A percentile compares a stretch with the other conserved stretches of the same genome.
These are phyloP conservation scores for Thysanoteuthis rhombus DNA, from an alignment of 2,888 invertebrate species.

Conservation along the genomic window DNA sequence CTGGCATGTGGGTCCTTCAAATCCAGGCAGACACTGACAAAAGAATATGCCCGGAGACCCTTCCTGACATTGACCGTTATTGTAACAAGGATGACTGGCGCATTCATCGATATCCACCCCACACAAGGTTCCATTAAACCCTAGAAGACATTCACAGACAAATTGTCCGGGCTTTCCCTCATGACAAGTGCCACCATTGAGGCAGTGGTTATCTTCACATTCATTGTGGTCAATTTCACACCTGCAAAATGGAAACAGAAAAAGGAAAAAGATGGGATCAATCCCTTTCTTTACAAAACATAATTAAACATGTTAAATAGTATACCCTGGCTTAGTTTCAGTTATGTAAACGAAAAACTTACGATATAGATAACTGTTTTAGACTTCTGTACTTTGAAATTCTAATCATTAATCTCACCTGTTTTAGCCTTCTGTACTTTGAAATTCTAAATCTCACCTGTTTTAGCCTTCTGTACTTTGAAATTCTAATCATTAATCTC, in stretches of 20 bases:
- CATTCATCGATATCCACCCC: slow-evolving; percentile 12
- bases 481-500: no score
- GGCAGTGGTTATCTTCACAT: slow-evolving; percentile 35
- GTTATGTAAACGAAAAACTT: no score
- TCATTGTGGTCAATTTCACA: slow-evolving; percentile 39
- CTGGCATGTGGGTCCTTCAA: slow-evolving; percentile 13
- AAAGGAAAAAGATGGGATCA: background rate
- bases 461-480: no score
- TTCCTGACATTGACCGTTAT: background rate
- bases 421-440: no score
- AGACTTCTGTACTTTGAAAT: no score
- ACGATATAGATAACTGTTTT: no score
- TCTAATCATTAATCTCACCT: no score
- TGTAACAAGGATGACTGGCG: background rate
- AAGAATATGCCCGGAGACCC: background rate
- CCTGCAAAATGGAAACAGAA: slow-evolving; percentile 46
- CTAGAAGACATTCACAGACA: background rate
- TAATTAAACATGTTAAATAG: no score
- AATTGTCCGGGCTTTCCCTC: slow-evolving; percentile 19
- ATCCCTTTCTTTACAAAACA: background rate
- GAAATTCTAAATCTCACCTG: no score
- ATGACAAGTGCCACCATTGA: background rate
- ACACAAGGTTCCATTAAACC: slow-evolving; percentile 18
- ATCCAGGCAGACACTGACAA: background rate
- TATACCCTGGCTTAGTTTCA: no score